Evolutionary conservation across 2,797 vertebrate genomes (phyloP).

Genomic region (Erethizon dorsatum): DNA sequence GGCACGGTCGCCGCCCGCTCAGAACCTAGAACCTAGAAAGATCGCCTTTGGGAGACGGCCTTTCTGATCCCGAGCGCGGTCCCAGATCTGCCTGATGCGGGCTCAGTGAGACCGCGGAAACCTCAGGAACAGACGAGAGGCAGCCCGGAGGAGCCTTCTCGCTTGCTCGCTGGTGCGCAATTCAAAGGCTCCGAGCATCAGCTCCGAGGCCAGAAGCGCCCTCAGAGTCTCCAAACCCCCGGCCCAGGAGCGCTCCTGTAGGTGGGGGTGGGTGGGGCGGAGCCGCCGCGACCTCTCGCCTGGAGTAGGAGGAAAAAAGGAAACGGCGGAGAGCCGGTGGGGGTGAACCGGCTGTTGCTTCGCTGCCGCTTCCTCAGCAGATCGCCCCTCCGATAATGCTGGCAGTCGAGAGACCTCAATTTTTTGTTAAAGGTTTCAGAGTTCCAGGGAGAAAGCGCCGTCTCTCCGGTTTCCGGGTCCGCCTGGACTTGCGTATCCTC

Average conservation of each 20-base stretch:
- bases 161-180: neutral
- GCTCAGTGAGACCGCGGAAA: neutral
- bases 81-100: accelerated
- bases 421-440: slow-evolving; percentile 18
- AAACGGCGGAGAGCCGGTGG: accelerated
- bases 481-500: neutral
- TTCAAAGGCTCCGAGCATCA: neutral
- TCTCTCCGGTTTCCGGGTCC: neutral
- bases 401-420: neutral
- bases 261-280: neutral
- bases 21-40: neutral
- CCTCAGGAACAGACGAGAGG: accelerated
- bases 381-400: neutral
- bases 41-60: no score
- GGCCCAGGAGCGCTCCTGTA: neutral
- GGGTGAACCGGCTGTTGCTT: neutral
- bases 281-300: neutral
- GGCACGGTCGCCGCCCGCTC: accelerated
- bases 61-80: accelerated
- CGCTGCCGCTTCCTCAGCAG: accelerated
- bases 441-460: neutral
- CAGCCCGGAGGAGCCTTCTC: neutral
- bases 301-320: no score
- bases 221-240: neutral
- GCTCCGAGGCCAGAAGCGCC: neutral